These are phyloP conservation scores for Micrasema minimum DNA, from an alignment of 1,140 invertebrate genomes.

Conservation along the genomic window DNA sequence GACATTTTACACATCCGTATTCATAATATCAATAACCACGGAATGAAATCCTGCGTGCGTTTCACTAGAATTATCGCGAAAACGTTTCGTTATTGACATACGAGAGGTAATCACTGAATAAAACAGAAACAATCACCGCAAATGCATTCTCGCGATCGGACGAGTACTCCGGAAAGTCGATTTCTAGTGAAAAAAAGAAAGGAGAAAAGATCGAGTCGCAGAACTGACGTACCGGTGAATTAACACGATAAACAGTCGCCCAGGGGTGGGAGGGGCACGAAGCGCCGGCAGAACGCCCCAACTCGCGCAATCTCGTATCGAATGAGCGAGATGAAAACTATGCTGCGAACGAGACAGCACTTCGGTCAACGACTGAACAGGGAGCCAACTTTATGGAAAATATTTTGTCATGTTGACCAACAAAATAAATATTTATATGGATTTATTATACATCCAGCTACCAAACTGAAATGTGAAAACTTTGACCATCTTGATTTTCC, in stretches of 20 bases:
- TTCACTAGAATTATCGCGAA: slow-evolving; percentile 18
- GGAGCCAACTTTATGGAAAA: slow-evolving; percentile 3
- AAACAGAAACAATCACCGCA: slow-evolving; percentile 26
- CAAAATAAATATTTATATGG: no score
- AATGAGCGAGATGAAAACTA: slow-evolving; percentile 28
- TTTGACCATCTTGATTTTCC: no score
- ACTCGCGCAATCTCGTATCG: slow-evolving; percentile 38
- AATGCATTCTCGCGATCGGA: slow-evolving; percentile 20
- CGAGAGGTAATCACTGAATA: slow-evolving; percentile 29
- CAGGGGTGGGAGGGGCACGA: slow-evolving; percentile 47
- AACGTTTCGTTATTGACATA: slow-evolving; percentile 37
- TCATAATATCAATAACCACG: slow-evolving; percentile 44
- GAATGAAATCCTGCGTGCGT: slow-evolving; percentile 43
- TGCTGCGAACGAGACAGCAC: slow-evolving; percentile 11
- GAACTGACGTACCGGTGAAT: slow-evolving; percentile 48
- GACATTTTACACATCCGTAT: slow-evolving; percentile 45
- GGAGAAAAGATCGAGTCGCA: slow-evolving; percentile 39
- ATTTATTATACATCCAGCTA: no score
- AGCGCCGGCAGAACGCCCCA: slow-evolving; percentile 36
- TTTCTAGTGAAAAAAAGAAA: slow-evolving; percentile 45
- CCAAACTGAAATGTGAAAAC: no score
- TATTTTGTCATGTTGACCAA: no score
- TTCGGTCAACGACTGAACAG: slow-evolving; percentile 41
- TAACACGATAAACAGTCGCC: slow-evolving; percentile 48
- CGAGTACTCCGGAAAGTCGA: slow-evolving; percentile 37